These are phyloP conservation scores for Brachyistius frenatus DNA, from an alignment of 2,113 vertebrate species.

Conservation along the genomic window DNA sequence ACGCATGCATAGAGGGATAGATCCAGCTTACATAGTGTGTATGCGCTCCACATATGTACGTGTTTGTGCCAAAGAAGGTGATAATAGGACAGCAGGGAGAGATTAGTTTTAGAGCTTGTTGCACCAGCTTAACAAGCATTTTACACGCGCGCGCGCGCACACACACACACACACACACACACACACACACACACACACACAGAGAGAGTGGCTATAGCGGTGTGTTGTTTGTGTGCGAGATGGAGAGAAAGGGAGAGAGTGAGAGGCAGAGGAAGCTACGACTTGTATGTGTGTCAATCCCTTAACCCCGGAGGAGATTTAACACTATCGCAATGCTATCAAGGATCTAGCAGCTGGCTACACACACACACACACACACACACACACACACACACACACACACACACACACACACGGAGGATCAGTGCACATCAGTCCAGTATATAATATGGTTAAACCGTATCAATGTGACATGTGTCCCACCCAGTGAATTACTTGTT, in stretches of 20 bases:
- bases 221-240: constrained; percentile 20
- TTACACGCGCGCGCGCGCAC: constrained; percentile 6
- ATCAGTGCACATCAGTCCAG: neutral
- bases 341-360: constrained; percentile 66
- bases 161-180: constrained; percentile 29
- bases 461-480: constrained; percentile 51
- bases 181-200: constrained; percentile 28
- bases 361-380: constrained; percentile 5
- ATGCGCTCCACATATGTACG: neutral
- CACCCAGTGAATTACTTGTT: constrained; percentile 17
- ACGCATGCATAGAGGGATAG: neutral
- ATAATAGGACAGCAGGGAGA: constrained; percentile 50
- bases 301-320: constrained; percentile 60
- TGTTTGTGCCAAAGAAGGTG: constrained; percentile 10
- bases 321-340: constrained; percentile 42
- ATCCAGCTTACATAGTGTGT: neutral
- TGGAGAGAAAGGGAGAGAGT: constrained; percentile 11
- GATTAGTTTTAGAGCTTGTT: constrained; percentile 49
- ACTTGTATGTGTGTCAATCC: constrained; percentile 61
- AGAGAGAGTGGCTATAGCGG: neutral
- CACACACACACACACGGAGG: constrained; percentile 21
- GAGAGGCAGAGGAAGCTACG: neutral
- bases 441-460: constrained; percentile 45
- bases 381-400: constrained; percentile 36
- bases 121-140: constrained; percentile 36